These are phyloP conservation scores for Pterocles gutturalis DNA, from an alignment of 2,113 vertebrate genomes.

Conservation along the genomic window DNA sequence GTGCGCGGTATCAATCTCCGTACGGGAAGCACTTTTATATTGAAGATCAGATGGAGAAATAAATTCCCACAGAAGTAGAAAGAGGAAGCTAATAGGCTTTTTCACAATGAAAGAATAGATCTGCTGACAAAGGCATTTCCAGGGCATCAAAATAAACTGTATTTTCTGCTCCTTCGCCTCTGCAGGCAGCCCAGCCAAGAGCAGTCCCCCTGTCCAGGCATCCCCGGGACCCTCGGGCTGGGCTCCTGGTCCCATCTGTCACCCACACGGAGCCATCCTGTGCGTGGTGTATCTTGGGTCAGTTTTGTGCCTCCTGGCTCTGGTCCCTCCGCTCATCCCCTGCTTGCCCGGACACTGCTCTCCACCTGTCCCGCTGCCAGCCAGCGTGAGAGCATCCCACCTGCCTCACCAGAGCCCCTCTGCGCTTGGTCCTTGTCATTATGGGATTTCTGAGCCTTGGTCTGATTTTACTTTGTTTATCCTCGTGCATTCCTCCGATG, in stretches of 20 bases:
- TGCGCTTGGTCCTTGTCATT: neutral
- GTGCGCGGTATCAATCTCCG: neutral
- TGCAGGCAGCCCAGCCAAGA: neutral
- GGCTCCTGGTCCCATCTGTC: neutral
- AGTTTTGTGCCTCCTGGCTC: neutral
- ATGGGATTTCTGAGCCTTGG: neutral
- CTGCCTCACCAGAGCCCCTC: neutral
- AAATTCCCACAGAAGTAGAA: conserved; percentile 64
- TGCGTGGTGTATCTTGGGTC: neutral
- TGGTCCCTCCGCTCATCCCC: neutral
- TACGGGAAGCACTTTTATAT: conserved; percentile 57
- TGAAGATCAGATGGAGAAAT: conserved; percentile 67
- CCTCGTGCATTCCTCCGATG: accelerated
- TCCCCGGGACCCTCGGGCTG: neutral
- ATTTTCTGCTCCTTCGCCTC: neutral
- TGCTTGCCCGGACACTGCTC: neutral
- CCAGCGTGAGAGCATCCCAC: neutral
- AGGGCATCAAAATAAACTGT: conserved; percentile 46
- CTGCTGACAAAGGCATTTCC: conserved; percentile 58
- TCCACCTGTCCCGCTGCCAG: neutral
- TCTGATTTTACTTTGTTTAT: neutral
- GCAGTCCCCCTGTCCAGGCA: accelerated
- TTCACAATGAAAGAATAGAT: conserved; percentile 49
- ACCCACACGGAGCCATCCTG: accelerated
- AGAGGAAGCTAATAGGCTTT: conserved; percentile 55